Conservation (phyloP, 2,113 vertebrate genomes). For the Nesogale talazaci region DNA sequence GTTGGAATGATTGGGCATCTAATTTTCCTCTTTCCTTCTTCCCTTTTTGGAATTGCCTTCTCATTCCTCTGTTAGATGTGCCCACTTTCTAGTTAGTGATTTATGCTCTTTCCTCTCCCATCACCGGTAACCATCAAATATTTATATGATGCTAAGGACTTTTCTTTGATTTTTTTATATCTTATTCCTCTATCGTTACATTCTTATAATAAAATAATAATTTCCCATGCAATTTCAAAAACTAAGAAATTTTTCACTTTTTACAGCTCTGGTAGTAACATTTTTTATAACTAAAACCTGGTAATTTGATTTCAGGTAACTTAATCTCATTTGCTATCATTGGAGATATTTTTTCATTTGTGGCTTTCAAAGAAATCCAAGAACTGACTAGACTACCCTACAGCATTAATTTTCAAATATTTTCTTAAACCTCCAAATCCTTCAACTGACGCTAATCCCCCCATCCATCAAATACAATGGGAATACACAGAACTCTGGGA, state of each 20-base stretch:
- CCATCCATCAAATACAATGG: not conserved
- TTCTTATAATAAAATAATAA: not conserved
- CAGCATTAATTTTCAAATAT: conserved; percentile 18
- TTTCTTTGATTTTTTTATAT: no score
- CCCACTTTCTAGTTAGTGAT: no score
- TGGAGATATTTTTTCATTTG: not conserved
- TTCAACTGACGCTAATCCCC: conserved; percentile 4
- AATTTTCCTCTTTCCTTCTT: not conserved
- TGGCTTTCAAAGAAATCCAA: conserved; percentile 22
- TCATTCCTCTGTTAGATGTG: no score
- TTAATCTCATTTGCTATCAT: not conserved
- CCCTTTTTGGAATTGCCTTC: no score
- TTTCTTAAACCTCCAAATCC: conserved; percentile 7
- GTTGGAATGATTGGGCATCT: not conserved
- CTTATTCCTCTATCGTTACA: not conserved
- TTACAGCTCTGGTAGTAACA: conserved; percentile 9
- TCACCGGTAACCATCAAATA: no score
- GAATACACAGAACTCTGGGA: not conserved
- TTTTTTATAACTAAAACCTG: not conserved
- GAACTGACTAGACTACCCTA: not conserved
- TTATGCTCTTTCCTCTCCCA: no score
- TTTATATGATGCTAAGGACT: no score
- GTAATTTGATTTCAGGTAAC: conserved; percentile 36
- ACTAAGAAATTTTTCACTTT: conserved; percentile 16
- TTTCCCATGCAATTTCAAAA: conserved; percentile 22